Base-by-base conservation (phyloP, 2,113 vertebrate genomes). In the Mus musculus region DNA sequence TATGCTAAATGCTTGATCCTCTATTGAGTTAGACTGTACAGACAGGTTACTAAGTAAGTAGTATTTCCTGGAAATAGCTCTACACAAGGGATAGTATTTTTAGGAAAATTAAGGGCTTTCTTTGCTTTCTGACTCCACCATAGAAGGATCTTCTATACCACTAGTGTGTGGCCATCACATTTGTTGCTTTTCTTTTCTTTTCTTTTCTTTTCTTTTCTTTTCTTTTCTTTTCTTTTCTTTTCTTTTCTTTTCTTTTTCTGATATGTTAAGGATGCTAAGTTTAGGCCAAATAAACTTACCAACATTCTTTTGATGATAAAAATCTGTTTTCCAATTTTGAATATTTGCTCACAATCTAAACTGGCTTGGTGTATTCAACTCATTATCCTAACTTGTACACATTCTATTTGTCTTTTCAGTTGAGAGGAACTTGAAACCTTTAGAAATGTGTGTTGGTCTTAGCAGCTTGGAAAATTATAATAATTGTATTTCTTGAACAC, bases 211-310 rank as follows among this genome's bases (percentile, higher is more conserved):
- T 36, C 24, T 77, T 72, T 11, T 30, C 56, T 72, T 14, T 36
- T 87, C 36, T 49, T 49, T 49, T 49, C 4, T 49, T 49, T 49
- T 49, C 4, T 49, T 49, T 49, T 49, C 4, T 49, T 49, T 49
- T 49, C 28, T 76, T 12, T 13, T 36, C 24, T 77, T 72, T 11
- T 30, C 56, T 72, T 14, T 42, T 87, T 30, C 73, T 92, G 46
- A 67, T 1, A 10, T 17, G 26, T 0, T 46, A 59, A 81, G 0
- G 0, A 13, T 22, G 33, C 1, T 52, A 59, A 76, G 0, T 1
- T 54, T 65, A 61, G 28, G 22, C 11, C 61, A 87, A 71, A 67
- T 71, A 86, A 89, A 69, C 0, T 4, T 10, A 69, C 8, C 28
- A 16, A 30, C 8, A 3, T 19, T 89, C 26, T 52, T 20, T 17